Evolutionary conservation across 2,888 invertebrate genomes (phyloP).

Genomic region (Dolichomitus sp.): DNA sequence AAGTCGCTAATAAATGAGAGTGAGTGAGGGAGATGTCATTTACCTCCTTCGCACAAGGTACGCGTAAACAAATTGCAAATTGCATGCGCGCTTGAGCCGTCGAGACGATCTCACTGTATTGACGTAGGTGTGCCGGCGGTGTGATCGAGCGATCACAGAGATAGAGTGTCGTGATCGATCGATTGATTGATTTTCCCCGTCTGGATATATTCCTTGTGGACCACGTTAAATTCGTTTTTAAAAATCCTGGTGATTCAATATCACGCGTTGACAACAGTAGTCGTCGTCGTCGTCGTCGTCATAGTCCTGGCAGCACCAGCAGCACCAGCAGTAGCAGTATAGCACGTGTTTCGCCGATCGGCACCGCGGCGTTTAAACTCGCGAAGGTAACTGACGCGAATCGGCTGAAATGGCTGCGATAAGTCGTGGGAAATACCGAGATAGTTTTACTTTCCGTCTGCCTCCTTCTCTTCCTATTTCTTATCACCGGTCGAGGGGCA

Average conservation of each 20-base stretch:
- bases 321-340: background rate
- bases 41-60: conserved; percentile 15
- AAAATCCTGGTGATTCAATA: background rate
- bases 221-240: background rate
- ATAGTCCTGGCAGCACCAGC: conserved; percentile 2
- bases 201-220: background rate
- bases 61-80: conserved; percentile 5
- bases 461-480: background rate
- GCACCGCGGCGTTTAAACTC: background rate
- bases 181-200: background rate
- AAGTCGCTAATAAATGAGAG: background rate
- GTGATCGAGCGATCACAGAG: background rate
- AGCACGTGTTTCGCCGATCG: conserved; percentile 33
- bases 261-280: background rate
- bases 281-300: background rate
- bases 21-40: conserved; percentile 2
- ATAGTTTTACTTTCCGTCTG: background rate
- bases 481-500: background rate
- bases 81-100: conserved; percentile 12
- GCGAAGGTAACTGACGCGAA: background rate
- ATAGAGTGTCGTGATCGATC: background rate
- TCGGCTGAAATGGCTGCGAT: conserved; percentile 21
- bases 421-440: conserved; percentile 6
- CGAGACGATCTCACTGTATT: conserved; percentile 13
- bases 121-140: background rate